phyloP scores from a whole-genome alignment of 2,888 invertebrate species.

The Drosophila cracens region DNA sequence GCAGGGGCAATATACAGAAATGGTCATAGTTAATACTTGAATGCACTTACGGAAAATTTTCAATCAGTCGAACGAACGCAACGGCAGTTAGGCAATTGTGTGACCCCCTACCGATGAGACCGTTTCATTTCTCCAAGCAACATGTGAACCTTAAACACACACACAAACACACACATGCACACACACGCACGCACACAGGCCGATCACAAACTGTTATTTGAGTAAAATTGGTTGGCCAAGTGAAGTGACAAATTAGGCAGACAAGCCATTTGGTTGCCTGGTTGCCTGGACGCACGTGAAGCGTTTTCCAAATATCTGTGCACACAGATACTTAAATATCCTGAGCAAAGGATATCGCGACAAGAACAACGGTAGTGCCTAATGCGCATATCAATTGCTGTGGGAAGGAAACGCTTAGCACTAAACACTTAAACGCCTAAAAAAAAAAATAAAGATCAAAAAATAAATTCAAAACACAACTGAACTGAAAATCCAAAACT shows the following conservation, averaged over 20 bases:
- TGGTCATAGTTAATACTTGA: conserved; percentile 57
- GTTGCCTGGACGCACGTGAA: conserved; percentile 52
- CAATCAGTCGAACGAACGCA: conserved; percentile 59
- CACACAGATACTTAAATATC: background rate
- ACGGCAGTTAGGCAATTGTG: conserved; percentile 45
- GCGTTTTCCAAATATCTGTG: conserved; percentile 41
- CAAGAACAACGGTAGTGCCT: conserved; percentile 29
- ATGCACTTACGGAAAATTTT: conserved; percentile 72
- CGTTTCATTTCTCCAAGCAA: conserved; percentile 27
- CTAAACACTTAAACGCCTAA: conserved; percentile 61
- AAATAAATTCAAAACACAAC: conserved; percentile 8
- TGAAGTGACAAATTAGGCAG: conserved; percentile 65
- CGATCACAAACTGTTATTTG: conserved; percentile 61
- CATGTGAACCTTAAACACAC: conserved; percentile 21
- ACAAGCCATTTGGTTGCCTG: conserved; percentile 26
- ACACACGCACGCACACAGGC: background rate
- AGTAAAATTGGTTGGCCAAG: conserved; percentile 49
- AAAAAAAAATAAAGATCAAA: conserved; percentile 8
- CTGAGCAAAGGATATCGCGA: conserved; percentile 57
- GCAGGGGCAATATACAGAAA: conserved; percentile 22
- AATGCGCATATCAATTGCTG: conserved; percentile 58
- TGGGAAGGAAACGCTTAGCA: conserved; percentile 66
- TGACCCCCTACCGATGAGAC: conserved; percentile 74
- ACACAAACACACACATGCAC: conserved; percentile 6
- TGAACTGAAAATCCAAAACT: conserved; percentile 22